Evolutionary conservation across 2,888 invertebrate genomes (phyloP).

Genomic region (Calameuta pallipes): DNA sequence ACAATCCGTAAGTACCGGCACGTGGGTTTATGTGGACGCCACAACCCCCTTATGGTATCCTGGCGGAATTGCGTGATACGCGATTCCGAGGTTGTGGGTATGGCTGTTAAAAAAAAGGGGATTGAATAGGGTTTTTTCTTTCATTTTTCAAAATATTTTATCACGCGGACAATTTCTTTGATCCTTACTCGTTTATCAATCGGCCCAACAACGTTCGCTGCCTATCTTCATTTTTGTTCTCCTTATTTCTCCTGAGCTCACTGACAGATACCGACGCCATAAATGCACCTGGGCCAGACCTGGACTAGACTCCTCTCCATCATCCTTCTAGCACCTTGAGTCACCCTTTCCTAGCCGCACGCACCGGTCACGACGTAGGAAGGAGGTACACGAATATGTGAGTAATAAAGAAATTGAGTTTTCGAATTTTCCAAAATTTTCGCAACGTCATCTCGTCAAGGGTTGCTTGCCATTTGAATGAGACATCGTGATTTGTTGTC

Average conservation of each 20-base stretch:
- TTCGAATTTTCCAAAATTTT: constrained; percentile 13
- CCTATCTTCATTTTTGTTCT: background rate
- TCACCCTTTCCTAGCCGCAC: background rate
- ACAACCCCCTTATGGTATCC: background rate
- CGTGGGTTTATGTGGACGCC: background rate
- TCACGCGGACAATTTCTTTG: background rate
- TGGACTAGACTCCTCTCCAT: background rate
- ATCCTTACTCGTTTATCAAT: background rate
- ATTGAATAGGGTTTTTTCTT: background rate
- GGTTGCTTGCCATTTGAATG: constrained; percentile 31
- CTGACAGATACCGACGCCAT: background rate
- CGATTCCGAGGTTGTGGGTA: background rate
- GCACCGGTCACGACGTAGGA: background rate
- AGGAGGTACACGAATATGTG: background rate
- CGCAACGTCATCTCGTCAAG: constrained; percentile 6
- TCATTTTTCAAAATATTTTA: background rate
- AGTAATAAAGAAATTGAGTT: background rate
- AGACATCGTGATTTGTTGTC: constrained; percentile 25
- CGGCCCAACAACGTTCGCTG: background rate
- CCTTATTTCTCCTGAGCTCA: background rate
- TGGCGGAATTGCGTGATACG: background rate
- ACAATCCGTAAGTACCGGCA: background rate
- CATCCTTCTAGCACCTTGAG: background rate
- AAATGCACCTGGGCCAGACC: background rate
- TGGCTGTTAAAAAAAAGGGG: background rate